Evolutionary conservation across 2,888 invertebrate genomes (phyloP).

Genomic region (Drosophila anceps): DNA sequence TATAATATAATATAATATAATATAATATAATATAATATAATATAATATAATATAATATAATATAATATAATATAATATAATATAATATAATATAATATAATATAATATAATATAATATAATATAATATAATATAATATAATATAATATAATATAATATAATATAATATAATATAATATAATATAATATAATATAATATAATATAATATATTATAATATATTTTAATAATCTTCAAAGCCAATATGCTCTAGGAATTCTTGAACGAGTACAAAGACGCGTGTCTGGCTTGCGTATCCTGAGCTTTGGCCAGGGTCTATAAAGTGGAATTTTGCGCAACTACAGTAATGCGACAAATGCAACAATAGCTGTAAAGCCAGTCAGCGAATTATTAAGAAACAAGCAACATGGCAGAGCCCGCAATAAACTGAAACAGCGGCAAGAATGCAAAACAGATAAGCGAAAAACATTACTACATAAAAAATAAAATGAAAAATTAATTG

Average conservation of each 20-base stretch:
- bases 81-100: too few relatives aligned
- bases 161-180: too few relatives aligned
- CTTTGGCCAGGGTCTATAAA: conserved; percentile 2
- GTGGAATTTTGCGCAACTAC: conserved; percentile 61
- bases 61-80: too few relatives aligned
- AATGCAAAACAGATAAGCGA: conserved; percentile 54
- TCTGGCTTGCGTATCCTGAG: conserved; percentile 53
- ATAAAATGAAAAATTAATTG: background rate
- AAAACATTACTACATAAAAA: conserved; percentile 1
- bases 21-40: too few relatives aligned
- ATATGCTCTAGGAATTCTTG: background rate
- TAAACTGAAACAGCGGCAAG: conserved; percentile 45
- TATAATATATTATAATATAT: too few relatives aligned
- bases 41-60: too few relatives aligned
- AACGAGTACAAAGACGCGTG: conserved; percentile 34
- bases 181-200: too few relatives aligned
- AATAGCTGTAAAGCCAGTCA: conserved; percentile 68
- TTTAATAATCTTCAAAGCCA: too few relatives aligned
- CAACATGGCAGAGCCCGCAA: conserved; percentile 44
- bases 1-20: too few relatives aligned
- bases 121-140: too few relatives aligned
- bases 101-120: too few relatives aligned
- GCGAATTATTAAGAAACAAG: conserved; percentile 34
- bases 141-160: too few relatives aligned
- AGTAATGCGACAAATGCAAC: conserved; percentile 76